A percentile compares a stretch with the other conserved stretches of the same genome.
Evolutionary conservation across 1,140 invertebrate genomes (phyloP).

Genomic region (Drosophila mayri): DNA sequence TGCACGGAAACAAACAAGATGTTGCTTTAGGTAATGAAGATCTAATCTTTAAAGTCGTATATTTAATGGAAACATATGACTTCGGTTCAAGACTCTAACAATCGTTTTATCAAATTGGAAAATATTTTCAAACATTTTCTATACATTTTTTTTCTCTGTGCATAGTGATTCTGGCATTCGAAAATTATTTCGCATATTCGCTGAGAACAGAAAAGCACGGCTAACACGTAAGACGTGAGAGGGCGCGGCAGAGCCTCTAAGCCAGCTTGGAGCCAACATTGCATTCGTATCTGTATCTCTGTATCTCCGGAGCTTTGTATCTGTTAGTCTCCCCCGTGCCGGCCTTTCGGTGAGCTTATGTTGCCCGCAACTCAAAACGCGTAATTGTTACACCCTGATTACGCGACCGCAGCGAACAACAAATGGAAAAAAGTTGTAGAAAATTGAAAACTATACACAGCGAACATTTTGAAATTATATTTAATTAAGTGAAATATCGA

Average conservation of each 20-base stretch:
- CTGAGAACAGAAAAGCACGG: constrained; percentile 48
- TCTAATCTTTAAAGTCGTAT: not conserved
- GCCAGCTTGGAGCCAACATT: constrained; percentile 25
- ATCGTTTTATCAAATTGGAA: no score
- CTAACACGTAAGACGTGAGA: constrained; percentile 67
- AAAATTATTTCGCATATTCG: constrained; percentile 54
- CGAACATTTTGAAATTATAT: not conserved
- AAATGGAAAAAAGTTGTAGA: constrained; percentile 40
- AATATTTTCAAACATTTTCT: not conserved
- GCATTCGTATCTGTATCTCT: constrained; percentile 28
- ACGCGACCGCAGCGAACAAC: constrained; percentile 61
- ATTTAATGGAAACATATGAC: not conserved
- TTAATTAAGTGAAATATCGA: not conserved
- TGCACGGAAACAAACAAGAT: not conserved
- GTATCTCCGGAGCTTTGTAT: constrained; percentile 38
- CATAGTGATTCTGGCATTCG: constrained; percentile 44
- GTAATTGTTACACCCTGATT: constrained; percentile 82
- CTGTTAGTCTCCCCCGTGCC: constrained; percentile 18
- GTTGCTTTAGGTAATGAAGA: not conserved
- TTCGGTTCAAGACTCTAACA: no score
- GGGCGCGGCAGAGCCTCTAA: constrained; percentile 60
- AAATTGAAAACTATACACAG: constrained; percentile 27
- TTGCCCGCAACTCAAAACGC: constrained; percentile 68
- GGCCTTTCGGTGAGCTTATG: constrained; percentile 26
- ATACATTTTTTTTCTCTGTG: not conserved